Conservation (phyloP, 2,113 vertebrate species). For the Fregetta grallaria region DNA sequence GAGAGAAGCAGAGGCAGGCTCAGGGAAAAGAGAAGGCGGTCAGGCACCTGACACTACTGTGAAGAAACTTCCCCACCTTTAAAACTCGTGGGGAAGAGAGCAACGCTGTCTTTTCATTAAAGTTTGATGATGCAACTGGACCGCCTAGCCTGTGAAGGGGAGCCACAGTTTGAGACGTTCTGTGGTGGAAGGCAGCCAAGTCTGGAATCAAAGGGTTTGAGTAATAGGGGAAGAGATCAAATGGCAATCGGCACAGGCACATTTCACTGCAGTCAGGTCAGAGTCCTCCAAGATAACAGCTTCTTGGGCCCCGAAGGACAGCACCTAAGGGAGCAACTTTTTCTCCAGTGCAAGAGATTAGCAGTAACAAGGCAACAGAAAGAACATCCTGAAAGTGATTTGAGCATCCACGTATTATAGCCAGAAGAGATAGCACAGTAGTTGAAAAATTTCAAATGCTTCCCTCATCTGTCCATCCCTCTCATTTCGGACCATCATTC, state of each 20-base stretch:
- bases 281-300: neutral
- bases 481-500: neutral
- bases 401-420: neutral
- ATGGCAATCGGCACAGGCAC: neutral
- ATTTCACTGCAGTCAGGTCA: neutral
- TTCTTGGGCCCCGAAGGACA: neutral
- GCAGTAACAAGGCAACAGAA: neutral
- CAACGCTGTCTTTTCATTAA: neutral
- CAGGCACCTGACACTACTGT: neutral
- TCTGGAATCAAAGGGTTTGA: neutral
- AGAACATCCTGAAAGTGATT: neutral
- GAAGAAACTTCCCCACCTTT: neutral
- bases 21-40: neutral
- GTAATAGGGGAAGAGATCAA: neutral
- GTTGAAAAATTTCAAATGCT: neutral
- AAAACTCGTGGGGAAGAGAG: neutral
- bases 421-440: neutral
- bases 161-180: neutral
- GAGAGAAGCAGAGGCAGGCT: neutral
- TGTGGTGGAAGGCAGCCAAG: neutral
- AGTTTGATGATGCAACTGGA: neutral
- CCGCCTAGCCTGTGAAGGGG: neutral
- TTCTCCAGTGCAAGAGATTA: neutral
- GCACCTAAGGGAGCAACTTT: neutral
- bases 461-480: neutral